Percentiles rank a stretch among this genome's conserved stretches.
phyloP scores from a whole-genome alignment of 2,113 vertebrate species.

The Dryoscopus gambensis region DNA sequence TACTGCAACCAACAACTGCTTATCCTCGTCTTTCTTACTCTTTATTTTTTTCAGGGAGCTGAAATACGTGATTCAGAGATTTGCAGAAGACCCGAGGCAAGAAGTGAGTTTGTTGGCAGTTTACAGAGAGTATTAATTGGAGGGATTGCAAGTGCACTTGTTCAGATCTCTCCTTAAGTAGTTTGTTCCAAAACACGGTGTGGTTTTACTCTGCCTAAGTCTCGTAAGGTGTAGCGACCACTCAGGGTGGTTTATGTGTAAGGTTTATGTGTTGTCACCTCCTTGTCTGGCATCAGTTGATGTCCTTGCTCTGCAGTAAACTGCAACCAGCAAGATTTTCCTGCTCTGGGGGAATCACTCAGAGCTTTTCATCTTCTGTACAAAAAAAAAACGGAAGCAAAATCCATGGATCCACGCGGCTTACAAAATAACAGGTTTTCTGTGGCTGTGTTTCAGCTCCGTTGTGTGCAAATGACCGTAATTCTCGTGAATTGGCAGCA shows the following conservation, averaged over 20 bases:
- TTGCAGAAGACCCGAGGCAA: slow-evolving; percentile 94
- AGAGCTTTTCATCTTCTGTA: not conserved
- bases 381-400: not conserved
- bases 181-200: not conserved
- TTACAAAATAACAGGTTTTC: not conserved
- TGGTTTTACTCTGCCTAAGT: not conserved
- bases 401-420: not conserved
- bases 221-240: not conserved
- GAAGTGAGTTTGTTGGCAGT: slow-evolving; percentile 78
- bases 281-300: not conserved
- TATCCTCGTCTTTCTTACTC: not conserved
- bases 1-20: not conserved
- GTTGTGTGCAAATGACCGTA: not conserved
- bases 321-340: not conserved
- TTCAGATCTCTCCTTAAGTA: not conserved
- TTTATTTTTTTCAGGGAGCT: slow-evolving; percentile 80
- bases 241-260: not conserved
- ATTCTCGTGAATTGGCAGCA: not conserved
- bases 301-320: not conserved
- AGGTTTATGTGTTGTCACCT: not conserved
- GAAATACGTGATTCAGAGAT: slow-evolving; percentile 98
- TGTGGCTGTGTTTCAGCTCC: not conserved
- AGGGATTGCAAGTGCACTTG: not conserved
- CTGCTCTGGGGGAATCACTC: not conserved
- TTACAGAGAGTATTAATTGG: not conserved